Evolutionary conservation across 1,140 invertebrate genomes (phyloP).

Genomic region (Acromyrmex heyeri): DNA sequence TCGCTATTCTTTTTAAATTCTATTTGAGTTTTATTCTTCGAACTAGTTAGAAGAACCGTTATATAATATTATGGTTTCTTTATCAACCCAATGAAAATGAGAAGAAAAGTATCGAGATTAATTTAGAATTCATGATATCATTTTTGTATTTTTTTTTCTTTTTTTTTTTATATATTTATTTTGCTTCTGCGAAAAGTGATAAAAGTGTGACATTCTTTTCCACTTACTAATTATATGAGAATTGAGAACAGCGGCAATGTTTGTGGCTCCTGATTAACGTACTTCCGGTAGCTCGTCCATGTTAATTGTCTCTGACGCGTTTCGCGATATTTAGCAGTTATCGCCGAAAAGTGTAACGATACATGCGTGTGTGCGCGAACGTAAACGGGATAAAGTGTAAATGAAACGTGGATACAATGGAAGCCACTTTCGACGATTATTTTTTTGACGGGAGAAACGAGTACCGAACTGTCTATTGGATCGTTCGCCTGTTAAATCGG

Average conservation of each 20-base stretch:
- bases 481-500: slow-evolving; percentile 30
- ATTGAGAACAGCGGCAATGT: neutral
- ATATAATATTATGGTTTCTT: neutral
- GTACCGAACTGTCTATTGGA: slow-evolving; percentile 25
- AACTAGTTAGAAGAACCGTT: neutral
- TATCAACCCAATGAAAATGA: neutral
- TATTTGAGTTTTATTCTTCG: neutral
- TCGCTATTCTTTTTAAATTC: neutral
- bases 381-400: slow-evolving; percentile 37
- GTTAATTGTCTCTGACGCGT: slow-evolving; percentile 62
- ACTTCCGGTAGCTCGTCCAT: slow-evolving; percentile 29
- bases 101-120: neutral
- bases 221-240: neutral
- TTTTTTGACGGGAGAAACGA: neutral
- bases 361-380: neutral
- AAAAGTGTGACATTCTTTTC: slow-evolving; percentile 1
- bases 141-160: neutral
- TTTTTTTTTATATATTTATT: neutral
- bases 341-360: slow-evolving; percentile 56
- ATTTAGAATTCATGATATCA: neutral
- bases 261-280: slow-evolving; percentile 30
- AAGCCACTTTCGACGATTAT: slow-evolving; percentile 40
- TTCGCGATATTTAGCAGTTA: slow-evolving; percentile 49
- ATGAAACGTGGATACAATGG: slow-evolving; percentile 56
- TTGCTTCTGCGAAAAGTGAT: neutral